Evolutionary conservation across 2,888 invertebrate species (phyloP).

Genomic region (Dinocampus coccinellae): DNA sequence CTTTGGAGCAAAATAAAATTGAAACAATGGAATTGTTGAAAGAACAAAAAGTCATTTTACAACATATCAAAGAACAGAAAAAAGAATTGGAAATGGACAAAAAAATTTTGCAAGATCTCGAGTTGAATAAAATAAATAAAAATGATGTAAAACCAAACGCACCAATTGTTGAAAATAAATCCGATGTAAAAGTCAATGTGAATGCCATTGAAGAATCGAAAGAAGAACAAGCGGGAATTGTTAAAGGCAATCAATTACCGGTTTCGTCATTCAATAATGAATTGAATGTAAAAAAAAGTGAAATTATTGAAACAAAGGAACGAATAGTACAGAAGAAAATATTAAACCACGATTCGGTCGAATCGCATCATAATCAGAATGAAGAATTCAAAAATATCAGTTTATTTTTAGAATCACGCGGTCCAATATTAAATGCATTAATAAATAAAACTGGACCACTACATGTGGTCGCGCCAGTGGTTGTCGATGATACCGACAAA

Average conservation of each 20-base stretch:
- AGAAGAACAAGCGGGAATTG: not conserved
- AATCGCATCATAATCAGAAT: constrained; percentile 23
- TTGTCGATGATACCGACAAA: constrained; percentile 52
- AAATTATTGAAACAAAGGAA: not conserved
- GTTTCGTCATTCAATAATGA: not conserved
- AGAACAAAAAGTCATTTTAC: constrained; percentile 77
- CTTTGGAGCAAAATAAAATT: constrained; percentile 78
- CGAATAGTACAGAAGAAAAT: not conserved
- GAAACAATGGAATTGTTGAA: constrained; percentile 78
- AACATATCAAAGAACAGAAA: constrained; percentile 74
- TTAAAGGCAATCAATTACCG: not conserved
- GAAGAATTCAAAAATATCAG: constrained; percentile 10
- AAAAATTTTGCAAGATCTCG: constrained; percentile 39
- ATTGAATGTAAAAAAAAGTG: not conserved
- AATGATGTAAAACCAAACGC: constrained; percentile 42
- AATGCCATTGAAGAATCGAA: not conserved
- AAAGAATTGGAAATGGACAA: constrained; percentile 67
- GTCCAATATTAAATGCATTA: constrained; percentile 57
- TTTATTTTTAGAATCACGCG: constrained; percentile 42
- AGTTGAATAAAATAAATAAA: constrained; percentile 15
- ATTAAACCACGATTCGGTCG: not conserved
- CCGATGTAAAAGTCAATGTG: not conserved
- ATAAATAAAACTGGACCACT: constrained; percentile 46
- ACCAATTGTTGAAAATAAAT: not conserved
- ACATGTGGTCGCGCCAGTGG: constrained; percentile 34